phyloP scores from a whole-genome alignment of 37 sponge, comb jelly and placozoan genomes.

The Agelas oroides region DNA sequence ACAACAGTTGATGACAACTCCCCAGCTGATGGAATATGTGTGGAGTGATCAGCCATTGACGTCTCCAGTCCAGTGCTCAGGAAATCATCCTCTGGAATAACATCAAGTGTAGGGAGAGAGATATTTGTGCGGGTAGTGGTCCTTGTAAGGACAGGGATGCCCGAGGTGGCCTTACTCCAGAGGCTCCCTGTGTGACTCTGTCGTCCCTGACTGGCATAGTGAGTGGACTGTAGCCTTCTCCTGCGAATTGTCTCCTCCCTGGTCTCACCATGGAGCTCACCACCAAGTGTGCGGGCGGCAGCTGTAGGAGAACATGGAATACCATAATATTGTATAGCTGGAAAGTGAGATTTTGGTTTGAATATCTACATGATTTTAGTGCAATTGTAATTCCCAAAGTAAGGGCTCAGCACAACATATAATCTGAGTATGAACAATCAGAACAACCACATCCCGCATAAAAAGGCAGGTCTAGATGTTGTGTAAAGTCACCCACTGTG shows the following conservation, averaged over 20 bases:
- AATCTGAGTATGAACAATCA: no score
- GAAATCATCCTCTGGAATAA: conserved; percentile 18
- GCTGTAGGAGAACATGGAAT: not conserved
- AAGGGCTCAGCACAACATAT: no score
- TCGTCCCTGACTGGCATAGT: no score
- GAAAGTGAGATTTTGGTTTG: no score
- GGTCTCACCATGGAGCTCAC: not conserved
- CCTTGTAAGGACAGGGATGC: not conserved
- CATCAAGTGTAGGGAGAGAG: not conserved
- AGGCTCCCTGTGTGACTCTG: not conserved
- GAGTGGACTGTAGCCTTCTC: not conserved
- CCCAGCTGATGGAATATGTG: conserved; percentile 38
- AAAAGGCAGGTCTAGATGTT: no score
- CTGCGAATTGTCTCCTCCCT: not conserved
- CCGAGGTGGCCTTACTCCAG: not conserved
- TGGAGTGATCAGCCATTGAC: conserved; percentile 28
- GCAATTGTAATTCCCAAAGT: no score
- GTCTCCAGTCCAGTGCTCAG: not conserved
- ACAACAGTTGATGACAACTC: conserved; percentile 51
- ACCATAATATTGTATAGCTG: no score
- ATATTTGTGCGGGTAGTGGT: not conserved
- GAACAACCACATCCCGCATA: no score
- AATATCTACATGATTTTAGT: no score
- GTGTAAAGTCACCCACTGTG: no score
- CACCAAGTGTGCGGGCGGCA: not conserved